Evolutionary conservation across 2,888 invertebrate genomes (phyloP).

Genomic region (Andrena fulva): DNA sequence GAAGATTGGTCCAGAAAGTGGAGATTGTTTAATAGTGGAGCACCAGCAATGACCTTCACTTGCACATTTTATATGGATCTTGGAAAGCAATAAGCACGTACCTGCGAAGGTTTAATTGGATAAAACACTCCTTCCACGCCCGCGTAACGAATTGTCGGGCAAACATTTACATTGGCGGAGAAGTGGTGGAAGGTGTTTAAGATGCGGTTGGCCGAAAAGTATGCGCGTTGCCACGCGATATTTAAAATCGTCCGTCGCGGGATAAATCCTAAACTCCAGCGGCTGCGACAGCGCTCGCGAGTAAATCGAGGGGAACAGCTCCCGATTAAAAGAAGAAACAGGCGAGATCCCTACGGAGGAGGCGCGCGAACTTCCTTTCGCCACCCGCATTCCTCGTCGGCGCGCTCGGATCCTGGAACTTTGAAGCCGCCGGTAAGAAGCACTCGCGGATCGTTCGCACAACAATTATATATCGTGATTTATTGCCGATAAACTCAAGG

Average conservation of each 20-base stretch:
- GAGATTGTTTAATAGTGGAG: too few species aligned
- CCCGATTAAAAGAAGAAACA: slow-evolving; percentile 30
- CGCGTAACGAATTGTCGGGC: neutral
- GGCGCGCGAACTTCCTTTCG: neutral
- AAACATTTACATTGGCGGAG: neutral
- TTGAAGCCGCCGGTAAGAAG: neutral
- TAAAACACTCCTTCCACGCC: too few species aligned
- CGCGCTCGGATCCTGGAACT: neutral
- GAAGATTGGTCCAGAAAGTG: too few species aligned
- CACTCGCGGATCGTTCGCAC: neutral
- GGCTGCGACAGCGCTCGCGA: neutral
- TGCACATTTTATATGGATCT: too few species aligned
- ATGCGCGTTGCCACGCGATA: slow-evolving; percentile 10
- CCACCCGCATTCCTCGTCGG: slow-evolving; percentile 10
- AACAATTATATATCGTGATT: neutral
- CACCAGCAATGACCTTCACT: too few species aligned
- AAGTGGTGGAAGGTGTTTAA: neutral
- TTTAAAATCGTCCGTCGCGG: slow-evolving; percentile 18
- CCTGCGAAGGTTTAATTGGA: too few species aligned
- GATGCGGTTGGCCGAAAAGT: neutral
- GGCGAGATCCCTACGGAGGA: neutral
- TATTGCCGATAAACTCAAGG: neutral
- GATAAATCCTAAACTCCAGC: slow-evolving; percentile 10
- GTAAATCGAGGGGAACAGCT: slow-evolving; percentile 9
- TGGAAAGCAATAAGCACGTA: too few species aligned